A percentile compares a stretch with the other conserved stretches of the same genome.
Evolutionary conservation across 1,140 invertebrate species (phyloP).

Genomic region (Drosophila fuyamai): DNA sequence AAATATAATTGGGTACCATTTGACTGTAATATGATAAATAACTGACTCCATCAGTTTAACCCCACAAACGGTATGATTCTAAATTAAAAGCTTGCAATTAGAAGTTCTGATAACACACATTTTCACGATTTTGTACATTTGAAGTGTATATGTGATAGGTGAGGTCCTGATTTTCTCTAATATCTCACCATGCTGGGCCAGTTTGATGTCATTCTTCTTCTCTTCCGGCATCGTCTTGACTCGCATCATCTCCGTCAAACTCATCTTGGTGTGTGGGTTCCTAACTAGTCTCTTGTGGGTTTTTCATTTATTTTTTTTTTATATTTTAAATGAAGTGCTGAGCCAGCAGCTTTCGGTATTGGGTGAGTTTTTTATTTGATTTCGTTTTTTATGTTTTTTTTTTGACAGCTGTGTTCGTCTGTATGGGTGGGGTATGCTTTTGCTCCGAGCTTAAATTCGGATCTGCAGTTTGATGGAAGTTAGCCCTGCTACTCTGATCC

Average conservation of each 20-base stretch:
- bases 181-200: constrained; percentile 37
- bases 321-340: background rate
- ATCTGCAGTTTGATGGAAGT: constrained; percentile 27
- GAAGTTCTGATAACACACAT: no score
- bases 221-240: constrained; percentile 10
- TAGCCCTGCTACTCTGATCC: constrained; percentile 34
- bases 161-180: no score
- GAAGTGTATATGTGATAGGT: no score
- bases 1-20: no score
- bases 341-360: background rate
- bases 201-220: constrained; percentile 14
- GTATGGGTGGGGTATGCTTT: constrained; percentile 11
- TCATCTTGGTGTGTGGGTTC: constrained; percentile 20
- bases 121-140: no score
- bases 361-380: constrained; percentile 4
- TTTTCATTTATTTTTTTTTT: constrained; percentile 4
- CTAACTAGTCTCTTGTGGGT: background rate
- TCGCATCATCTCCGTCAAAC: constrained; percentile 39
- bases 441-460: constrained; percentile 2
- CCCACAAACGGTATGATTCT: no score
- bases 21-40: no score
- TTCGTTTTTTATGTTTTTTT: constrained; percentile 6
- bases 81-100: no score
- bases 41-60: no score
- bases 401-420: constrained; percentile 2